phyloP scores from a whole-genome alignment of 2,888 invertebrate genomes.

The Andricus quercusramuli region DNA sequence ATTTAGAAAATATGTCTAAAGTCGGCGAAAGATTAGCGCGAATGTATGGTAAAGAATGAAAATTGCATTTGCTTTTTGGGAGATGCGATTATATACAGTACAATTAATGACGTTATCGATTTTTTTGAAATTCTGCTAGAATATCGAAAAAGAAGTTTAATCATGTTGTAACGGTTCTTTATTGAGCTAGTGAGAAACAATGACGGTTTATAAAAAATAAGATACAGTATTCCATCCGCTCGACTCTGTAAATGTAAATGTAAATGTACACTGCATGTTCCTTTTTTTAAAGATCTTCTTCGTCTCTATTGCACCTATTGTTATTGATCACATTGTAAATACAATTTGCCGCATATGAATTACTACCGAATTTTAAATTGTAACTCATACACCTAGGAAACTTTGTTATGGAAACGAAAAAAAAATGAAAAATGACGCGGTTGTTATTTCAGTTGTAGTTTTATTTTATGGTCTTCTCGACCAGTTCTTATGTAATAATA shows the following conservation, averaged over 20 bases:
- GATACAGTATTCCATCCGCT: not conserved
- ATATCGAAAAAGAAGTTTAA: not conserved
- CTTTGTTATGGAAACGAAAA: not conserved
- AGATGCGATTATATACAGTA: not conserved
- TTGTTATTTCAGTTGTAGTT: not conserved
- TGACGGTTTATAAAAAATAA: not conserved
- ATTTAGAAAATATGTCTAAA: not conserved
- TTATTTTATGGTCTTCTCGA: not conserved
- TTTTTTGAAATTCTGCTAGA: not conserved
- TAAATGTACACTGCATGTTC: not conserved
- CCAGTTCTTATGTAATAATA: not conserved
- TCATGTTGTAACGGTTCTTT: not conserved
- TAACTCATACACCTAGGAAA: not conserved
- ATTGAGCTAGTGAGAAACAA: not conserved
- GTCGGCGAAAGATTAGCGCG: not conserved
- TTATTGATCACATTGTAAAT: constrained; percentile 4
- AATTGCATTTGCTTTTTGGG: not conserved
- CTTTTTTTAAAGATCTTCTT: not conserved
- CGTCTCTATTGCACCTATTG: not conserved
- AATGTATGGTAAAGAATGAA: not conserved
- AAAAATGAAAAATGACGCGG: not conserved
- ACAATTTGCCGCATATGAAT: not conserved
- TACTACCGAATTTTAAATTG: not conserved
- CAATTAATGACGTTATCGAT: not conserved
- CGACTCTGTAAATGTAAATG: not conserved